Conservation (phyloP, 53 echinoderm and acorn worm species). For the Echinarachnius parma region DNA sequence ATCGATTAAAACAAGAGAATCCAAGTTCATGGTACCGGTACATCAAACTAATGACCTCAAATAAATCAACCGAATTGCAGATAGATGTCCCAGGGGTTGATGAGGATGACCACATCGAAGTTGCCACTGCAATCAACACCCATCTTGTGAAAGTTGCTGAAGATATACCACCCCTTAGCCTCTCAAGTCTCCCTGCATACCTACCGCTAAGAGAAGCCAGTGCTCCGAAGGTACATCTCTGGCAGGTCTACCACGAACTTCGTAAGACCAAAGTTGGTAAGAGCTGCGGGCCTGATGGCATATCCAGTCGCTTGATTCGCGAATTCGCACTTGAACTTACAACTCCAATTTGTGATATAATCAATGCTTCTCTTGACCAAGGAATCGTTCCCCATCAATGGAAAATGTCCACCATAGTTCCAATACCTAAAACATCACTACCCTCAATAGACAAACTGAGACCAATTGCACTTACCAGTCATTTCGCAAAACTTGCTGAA, state of each 20-base stretch:
- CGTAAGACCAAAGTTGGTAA: too few species aligned
- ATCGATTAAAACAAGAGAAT: neutral
- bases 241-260: too few species aligned
- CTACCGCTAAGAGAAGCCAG: neutral
- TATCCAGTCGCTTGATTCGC: too few species aligned
- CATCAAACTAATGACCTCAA: conserved; percentile 9
- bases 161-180: neutral
- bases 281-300: too few species aligned
- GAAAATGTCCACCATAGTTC: too few species aligned
- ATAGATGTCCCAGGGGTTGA: neutral
- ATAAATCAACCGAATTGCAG: neutral
- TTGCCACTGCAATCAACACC: neutral
- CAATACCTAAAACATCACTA: too few species aligned
- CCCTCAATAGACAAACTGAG: too few species aligned
- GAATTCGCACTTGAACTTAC: too few species aligned
- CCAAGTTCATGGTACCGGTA: neutral
- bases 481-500: neutral
- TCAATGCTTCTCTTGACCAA: too few species aligned
- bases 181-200: neutral
- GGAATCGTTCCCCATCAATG: too few species aligned
- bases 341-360: too few species aligned
- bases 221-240: neutral
- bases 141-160: neutral
- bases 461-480: neutral
- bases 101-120: too few species aligned